phyloP scores from a whole-genome alignment of 1,140 invertebrate species.

The Drosophila ambigua region DNA sequence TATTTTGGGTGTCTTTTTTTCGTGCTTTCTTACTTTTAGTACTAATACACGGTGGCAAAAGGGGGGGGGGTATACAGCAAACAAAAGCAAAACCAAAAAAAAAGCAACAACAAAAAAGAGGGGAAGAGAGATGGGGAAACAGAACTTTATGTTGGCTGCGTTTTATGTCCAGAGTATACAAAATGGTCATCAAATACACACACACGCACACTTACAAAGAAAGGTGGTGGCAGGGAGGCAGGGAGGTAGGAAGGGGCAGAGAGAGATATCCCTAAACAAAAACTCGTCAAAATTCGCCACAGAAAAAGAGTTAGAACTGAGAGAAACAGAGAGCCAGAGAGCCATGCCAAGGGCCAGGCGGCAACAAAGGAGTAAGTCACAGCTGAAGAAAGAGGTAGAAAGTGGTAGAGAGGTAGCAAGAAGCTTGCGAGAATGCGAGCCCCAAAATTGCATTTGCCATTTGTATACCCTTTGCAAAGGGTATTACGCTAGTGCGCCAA shows the following conservation, averaged over 20 bases:
- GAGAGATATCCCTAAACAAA: slow-evolving; percentile 33
- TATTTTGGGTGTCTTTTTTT: slow-evolving; percentile 22
- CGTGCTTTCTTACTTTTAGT: slow-evolving; percentile 45
- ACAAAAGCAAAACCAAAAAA: slow-evolving; percentile 11
- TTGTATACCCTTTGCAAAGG: too few relatives aligned
- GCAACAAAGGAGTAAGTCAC: too few relatives aligned
- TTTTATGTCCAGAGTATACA: slow-evolving; percentile 52
- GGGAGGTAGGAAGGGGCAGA: slow-evolving; percentile 6
- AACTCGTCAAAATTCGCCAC: slow-evolving; percentile 38
- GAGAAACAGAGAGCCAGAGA: too few relatives aligned
- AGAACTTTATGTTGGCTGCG: slow-evolving; percentile 47
- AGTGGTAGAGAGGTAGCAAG: too few relatives aligned
- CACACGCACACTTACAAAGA: slow-evolving; percentile 9
- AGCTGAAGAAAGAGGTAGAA: too few relatives aligned
- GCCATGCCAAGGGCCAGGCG: too few relatives aligned
- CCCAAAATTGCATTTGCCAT: too few relatives aligned
- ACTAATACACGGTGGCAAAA: slow-evolving; percentile 38
- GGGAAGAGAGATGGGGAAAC: slow-evolving; percentile 28
- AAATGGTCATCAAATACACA: slow-evolving; percentile 42
- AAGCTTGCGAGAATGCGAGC: too few relatives aligned
- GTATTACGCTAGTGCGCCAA: too few relatives aligned
- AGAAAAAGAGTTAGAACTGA: slow-evolving; percentile 9
- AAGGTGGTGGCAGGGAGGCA: neutral
- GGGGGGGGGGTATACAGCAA: neutral
- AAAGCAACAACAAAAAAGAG: slow-evolving; percentile 35